Evolutionary conservation across 2,113 vertebrate genomes (phyloP).

Genomic region (Spea multiplicata): DNA sequence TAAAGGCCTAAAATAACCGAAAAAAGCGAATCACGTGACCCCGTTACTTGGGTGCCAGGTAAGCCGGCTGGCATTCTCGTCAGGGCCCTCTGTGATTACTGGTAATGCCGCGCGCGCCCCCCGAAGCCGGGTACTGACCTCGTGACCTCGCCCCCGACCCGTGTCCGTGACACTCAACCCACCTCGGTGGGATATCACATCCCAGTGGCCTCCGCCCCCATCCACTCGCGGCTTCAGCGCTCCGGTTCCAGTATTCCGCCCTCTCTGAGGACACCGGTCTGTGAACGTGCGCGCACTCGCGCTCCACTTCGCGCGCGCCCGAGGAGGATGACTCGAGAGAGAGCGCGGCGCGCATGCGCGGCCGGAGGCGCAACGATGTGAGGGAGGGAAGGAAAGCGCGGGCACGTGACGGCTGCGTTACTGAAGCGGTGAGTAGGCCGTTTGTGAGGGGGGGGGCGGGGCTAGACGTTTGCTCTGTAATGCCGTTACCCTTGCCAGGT

Average conservation of each 20-base stretch:
- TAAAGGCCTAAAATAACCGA: too few relatives aligned
- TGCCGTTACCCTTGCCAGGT: background rate
- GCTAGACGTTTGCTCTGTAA: background rate
- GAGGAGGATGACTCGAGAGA: background rate
- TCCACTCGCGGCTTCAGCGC: too few relatives aligned
- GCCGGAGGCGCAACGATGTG: background rate
- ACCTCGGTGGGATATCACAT: too few relatives aligned
- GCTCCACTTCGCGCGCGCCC: background rate
- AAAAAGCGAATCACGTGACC: too few relatives aligned
- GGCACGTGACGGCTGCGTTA: background rate
- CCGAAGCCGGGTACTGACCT: too few relatives aligned
- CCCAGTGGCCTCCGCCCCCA: too few relatives aligned
- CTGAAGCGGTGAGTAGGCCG: background rate
- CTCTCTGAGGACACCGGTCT: constrained; percentile 27
- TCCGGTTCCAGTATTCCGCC: background rate
- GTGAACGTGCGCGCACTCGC: constrained; percentile 5
- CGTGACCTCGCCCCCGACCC: too few relatives aligned
- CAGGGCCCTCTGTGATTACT: too few relatives aligned
- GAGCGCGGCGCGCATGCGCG: constrained; percentile 14
- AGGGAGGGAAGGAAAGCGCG: background rate
- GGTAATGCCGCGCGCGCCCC: too few relatives aligned
- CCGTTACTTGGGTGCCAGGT: too few relatives aligned
- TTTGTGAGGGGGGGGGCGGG: background rate
- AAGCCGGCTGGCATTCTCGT: too few relatives aligned
- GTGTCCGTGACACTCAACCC: too few relatives aligned